These are phyloP conservation scores for Hermaeophaga mercurialis DNA, from an alignment of 2,888 invertebrate genomes.

Conservation along the genomic window DNA sequence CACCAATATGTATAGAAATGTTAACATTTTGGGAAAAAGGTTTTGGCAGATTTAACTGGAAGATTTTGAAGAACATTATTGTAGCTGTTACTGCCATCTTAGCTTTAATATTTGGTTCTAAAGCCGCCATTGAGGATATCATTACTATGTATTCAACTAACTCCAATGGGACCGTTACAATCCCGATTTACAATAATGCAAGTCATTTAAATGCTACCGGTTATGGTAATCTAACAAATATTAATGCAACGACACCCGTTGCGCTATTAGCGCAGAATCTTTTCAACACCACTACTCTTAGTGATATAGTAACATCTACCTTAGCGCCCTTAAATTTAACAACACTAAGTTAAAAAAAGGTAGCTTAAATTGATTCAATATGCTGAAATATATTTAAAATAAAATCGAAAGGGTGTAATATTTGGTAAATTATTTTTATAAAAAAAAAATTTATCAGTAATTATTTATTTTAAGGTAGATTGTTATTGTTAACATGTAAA, in stretches of 20 bases:
- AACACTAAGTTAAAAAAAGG: background rate
- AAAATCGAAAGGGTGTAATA: background rate
- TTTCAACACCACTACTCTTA: background rate
- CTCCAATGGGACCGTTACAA: background rate
- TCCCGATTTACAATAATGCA: too few species aligned
- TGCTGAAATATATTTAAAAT: background rate
- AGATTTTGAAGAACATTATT: constrained; percentile 78
- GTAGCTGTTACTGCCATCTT: constrained; percentile 77
- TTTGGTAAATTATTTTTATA: background rate
- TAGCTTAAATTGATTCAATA: background rate
- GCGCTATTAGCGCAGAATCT: background rate
- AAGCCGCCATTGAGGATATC: constrained; percentile 68
- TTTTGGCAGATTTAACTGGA: constrained; percentile 73
- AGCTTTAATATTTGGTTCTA: constrained; percentile 83
- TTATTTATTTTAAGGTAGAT: too few species aligned
- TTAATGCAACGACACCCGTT: background rate
- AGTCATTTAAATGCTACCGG: too few species aligned
- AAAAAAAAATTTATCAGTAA: background rate
- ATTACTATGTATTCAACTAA: constrained; percentile 44
- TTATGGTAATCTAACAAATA: background rate
- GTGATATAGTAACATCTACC: background rate
- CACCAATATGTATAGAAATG: constrained; percentile 84
- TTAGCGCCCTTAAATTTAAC: background rate
- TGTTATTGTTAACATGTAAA: too few species aligned
- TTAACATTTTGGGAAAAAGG: constrained; percentile 86